These are phyloP conservation scores for Aphis gossypii DNA, from an alignment of 1,140 invertebrate species.

Conservation along the genomic window DNA sequence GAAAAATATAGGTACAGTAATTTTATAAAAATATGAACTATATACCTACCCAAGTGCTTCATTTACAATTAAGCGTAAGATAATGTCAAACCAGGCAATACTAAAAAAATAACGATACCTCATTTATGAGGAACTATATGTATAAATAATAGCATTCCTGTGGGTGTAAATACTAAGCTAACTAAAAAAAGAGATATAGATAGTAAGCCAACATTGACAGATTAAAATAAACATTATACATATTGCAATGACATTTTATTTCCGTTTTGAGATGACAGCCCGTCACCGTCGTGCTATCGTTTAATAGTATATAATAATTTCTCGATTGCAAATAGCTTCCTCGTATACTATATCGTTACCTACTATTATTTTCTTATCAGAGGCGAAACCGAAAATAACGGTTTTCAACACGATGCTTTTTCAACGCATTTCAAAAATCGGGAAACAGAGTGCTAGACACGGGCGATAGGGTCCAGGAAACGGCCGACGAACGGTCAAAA, in stretches of 20 bases:
- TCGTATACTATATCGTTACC: not conserved
- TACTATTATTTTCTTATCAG: not conserved
- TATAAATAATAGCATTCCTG: not conserved
- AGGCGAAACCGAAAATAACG: not conserved
- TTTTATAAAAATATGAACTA: not conserved
- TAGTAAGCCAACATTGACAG: not conserved
- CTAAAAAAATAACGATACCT: not conserved
- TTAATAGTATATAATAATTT: constrained; percentile 4
- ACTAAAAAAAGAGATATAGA: not conserved
- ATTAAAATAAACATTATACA: not conserved
- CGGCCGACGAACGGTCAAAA: not conserved
- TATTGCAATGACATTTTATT: not conserved
- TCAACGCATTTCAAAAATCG: not conserved
- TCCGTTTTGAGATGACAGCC: not conserved
- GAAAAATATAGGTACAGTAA: not conserved
- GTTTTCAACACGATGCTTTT: not conserved
- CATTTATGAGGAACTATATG: not conserved
- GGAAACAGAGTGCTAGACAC: not conserved
- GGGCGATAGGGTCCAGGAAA: not conserved
- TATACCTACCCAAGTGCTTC: not conserved
- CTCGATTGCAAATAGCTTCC: not conserved
- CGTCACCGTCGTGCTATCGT: not conserved
- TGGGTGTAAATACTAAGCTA: not conserved
- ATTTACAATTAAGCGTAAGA: not conserved
- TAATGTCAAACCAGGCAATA: not conserved